These are phyloP conservation scores for Poecilia picta DNA, from an alignment of 2,797 vertebrate species.

Conservation along the genomic window DNA sequence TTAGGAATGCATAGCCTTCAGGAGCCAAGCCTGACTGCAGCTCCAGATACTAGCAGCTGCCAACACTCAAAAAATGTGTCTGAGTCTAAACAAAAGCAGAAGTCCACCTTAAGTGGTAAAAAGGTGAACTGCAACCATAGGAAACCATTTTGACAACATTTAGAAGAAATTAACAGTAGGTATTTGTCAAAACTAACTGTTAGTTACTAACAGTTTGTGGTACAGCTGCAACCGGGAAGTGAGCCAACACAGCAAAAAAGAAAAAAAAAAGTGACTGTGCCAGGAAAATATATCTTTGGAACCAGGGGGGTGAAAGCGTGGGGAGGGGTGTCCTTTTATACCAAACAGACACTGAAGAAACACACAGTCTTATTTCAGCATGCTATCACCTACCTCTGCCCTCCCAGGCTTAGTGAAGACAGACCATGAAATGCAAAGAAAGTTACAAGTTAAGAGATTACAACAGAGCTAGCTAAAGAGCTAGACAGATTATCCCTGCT, in stretches of 20 bases:
- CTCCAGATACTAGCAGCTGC: slow-evolving; percentile 53
- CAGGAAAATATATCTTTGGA: slow-evolving; percentile 1
- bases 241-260: slow-evolving; percentile 2
- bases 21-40: slow-evolving; percentile 54
- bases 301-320: no score
- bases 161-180: not conserved
- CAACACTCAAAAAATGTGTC: slow-evolving; percentile 33
- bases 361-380: not conserved
- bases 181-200: not conserved
- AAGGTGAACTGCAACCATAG: not conserved
- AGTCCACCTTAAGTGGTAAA: not conserved
- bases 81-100: not conserved
- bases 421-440: slow-evolving; percentile 4
- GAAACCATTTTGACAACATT: not conserved
- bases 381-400: slow-evolving; percentile 75
- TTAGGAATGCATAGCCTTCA: slow-evolving; percentile 69
- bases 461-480: not conserved
- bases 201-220: not conserved
- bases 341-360: slow-evolving; percentile 15
- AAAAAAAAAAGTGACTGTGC: slow-evolving; percentile 1
- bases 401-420: slow-evolving; percentile 67
- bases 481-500: not conserved
- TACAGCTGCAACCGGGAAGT: slow-evolving; percentile 19
- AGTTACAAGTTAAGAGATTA: not conserved
- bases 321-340: slow-evolving; percentile 9